Base-by-base conservation (phyloP, 1,140 invertebrate species). In the Fopius arisanus region DNA sequence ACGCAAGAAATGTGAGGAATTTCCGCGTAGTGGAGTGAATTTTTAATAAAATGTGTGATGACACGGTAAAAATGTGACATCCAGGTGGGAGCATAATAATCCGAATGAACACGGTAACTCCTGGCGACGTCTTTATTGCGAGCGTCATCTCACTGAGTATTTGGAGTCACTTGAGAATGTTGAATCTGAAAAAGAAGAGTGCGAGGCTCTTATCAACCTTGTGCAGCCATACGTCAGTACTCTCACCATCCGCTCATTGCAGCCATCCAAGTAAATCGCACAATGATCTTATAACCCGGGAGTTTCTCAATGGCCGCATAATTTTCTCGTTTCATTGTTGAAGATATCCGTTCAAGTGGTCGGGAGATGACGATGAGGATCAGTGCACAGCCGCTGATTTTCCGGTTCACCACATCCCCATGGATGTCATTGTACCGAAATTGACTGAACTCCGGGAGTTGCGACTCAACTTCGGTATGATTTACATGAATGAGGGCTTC, bases 101-200 rank as follows among this genome's bases (percentile, higher is more conserved):
- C 80, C 78, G 12, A 10, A 31, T 2, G 78, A 81, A 1, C 83
- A 88, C 65, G 86, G 82, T 0, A 70, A 80, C 70, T 87, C 83
- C 12, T 88, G 86, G 86, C 78, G 79, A 41, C 82, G 74, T 29
- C 75, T 86, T 21, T 88, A 87, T 67, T 86, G 86, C 72, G 86
- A 88, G 67, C 80, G 85, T 21, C 80, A 83, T 73, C 77, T 88
- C 7, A 66, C 78, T n/a, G 85, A 88, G 54, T 86, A 86, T 77
- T 72, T 88, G 40, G 83, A 88, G 68, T 70, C 74, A 26, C 76
- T 84, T 37, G 80, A 74, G 33, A 78, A 79, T 67, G 84, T 79
- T 67, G 80, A 81, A 9, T 2, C 54, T 0, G 74, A 80, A 33
- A 72, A 66, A 54, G 72, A 80, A 7, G 76, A 82, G 65, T 86